Conservation (phyloP, 2,797 vertebrate genomes). For the Danio tinwini region DNA sequence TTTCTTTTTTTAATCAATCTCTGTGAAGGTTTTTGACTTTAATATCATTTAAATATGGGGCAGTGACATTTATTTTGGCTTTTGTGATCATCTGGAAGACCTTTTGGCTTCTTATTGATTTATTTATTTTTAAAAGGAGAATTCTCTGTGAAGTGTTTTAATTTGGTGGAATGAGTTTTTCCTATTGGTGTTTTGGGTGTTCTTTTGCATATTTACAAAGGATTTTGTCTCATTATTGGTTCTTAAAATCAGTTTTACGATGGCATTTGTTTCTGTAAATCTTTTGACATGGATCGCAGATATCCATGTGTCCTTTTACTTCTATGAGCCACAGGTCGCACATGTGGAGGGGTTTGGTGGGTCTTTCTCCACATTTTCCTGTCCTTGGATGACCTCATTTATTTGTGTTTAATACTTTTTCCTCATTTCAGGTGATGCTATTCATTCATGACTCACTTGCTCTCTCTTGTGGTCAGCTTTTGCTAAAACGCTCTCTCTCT, state of each 20-base stretch:
- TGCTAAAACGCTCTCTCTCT: slow-evolving; percentile 52
- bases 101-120: slow-evolving; percentile 19
- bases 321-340: slow-evolving; percentile 34
- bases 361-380: slow-evolving; percentile 57
- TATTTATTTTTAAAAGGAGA: not conserved
- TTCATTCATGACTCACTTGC: slow-evolving; percentile 52
- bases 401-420: slow-evolving; percentile 47
- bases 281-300: slow-evolving; percentile 19
- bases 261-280: slow-evolving; percentile 19
- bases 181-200: slow-evolving; percentile 1
- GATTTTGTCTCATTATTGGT: not conserved
- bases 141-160: slow-evolving; percentile 21
- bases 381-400: slow-evolving; percentile 53
- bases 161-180: slow-evolving; percentile 7
- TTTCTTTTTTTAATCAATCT: not conserved
- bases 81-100: slow-evolving; percentile 11
- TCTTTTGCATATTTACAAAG: slow-evolving; percentile 7
- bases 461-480: slow-evolving; percentile 52
- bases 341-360: slow-evolving; percentile 62
- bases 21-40: not conserved
- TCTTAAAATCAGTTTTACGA: not conserved
- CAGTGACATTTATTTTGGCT: slow-evolving; percentile 13
- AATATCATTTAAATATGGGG: not conserved
- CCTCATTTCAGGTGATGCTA: slow-evolving; percentile 55
- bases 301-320: slow-evolving; percentile 10